Base-by-base conservation (phyloP, 2,113 vertebrate genomes). In the Platycercus adscitus region DNA sequence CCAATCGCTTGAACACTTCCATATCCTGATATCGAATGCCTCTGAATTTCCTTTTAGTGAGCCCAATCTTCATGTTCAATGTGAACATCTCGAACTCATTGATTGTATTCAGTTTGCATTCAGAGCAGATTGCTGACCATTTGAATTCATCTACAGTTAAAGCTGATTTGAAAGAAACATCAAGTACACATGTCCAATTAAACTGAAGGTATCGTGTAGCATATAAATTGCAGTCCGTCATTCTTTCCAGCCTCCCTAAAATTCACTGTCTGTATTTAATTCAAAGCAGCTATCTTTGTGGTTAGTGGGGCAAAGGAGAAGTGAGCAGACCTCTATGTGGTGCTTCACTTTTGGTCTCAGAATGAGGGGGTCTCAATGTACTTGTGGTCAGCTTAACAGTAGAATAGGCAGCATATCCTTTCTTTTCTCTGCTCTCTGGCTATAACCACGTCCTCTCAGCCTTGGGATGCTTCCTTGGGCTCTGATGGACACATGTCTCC, bases 101-200 rank as follows among this genome's bases (percentile, higher is more conserved):
- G 65, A 29, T 37, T 85, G 63, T 35, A 2, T 91, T 89, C 75
- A 47, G 10, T 92, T 91, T 95, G 56, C 35, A 89, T 87, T 92
- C 81, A 46, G 78, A 80, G 91, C 70, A 65, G 63, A 53, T 79
- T 58, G n/a, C 43, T 49, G 65, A 39, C 70, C 31, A 4, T 87
- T 95, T 80, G 44, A 91, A 81, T 82, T 53, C 3, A 2, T 81
- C 85, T 90, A 66, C 58, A 60, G 71, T 69, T 80, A 76, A 81
- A 88, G 79, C 88, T 90, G 79, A 76, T 85, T 82, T 91, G 60
- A 77, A 91, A 91, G 75, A 91, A 89, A 88, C 70, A 55, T 81
- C 47, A 88, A 91, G 49, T 94, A 63, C 68, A 83, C 58, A 49
- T 91, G 92, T 93, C 46, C 85, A 89, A 88, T 94, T 91, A 92